A percentile compares a stretch with the other conserved stretches of the same genome.
Conservation (phyloP, 2,113 vertebrate species). For the Anguilla rostrata region DNA sequence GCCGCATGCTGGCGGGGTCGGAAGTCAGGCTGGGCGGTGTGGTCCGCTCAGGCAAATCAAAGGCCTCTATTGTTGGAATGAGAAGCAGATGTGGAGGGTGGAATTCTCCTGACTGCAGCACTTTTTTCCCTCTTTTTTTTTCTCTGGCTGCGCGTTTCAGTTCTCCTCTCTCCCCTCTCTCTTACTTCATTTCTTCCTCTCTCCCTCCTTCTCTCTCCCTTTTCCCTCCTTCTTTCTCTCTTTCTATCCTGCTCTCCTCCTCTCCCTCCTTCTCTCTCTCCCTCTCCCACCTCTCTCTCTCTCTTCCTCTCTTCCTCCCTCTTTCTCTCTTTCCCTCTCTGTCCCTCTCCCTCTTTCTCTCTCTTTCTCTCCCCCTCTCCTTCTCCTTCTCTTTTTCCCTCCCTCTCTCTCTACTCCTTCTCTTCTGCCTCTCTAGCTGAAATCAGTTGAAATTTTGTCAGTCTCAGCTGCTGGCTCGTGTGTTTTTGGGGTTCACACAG, state of each 20-base stretch:
- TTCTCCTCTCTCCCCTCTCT: constrained; percentile 37
- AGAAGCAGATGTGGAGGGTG: constrained; percentile 86
- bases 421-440: neutral
- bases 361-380: too few species aligned
- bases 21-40: constrained; percentile 29
- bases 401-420: neutral
- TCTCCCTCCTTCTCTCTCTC: neutral
- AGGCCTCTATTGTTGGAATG: constrained; percentile 80
- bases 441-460: constrained; percentile 32
- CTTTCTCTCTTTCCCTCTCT: constrained; percentile 43
- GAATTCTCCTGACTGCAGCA: constrained; percentile 80
- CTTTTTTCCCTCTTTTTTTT: constrained; percentile 53
- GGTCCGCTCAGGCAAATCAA: constrained; percentile 63
- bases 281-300: neutral
- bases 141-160: constrained; percentile 45
- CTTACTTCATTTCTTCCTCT: constrained; percentile 27
- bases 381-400: neutral
- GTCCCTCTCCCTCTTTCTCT: constrained; percentile 24
- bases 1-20: constrained; percentile 10
- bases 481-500: constrained; percentile 11
- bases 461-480: constrained; percentile 15
- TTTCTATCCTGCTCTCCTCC: constrained; percentile 14
- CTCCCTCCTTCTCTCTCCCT: constrained; percentile 11
- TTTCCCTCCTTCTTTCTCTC: constrained; percentile 6
- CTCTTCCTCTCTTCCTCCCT: neutral